phyloP scores from a whole-genome alignment of 1,140 invertebrate genomes.

The Aphelenchoides besseyi region DNA sequence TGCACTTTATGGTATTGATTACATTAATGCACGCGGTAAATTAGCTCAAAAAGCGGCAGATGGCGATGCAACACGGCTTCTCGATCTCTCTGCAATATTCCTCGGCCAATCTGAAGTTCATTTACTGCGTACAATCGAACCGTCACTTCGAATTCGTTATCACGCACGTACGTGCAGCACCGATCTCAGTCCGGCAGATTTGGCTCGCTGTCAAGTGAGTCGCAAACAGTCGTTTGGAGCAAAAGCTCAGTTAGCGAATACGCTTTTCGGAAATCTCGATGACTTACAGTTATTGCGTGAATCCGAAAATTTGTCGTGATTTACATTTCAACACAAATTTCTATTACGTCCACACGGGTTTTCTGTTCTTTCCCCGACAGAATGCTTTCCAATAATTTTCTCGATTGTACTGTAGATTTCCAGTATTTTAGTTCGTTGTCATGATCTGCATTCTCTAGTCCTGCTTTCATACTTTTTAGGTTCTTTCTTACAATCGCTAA shows the following conservation, averaged over 20 bases:
- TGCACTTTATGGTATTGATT: slow-evolving; percentile 51
- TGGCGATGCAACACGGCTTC: slow-evolving; percentile 20
- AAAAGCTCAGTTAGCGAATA: slow-evolving; percentile 53
- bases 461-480: no score
- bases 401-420: no score
- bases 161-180: slow-evolving; percentile 41
- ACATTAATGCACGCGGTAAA: slow-evolving; percentile 36
- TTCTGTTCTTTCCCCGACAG: no score
- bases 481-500: no score
- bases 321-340: not conserved
- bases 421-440: no score
- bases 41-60: slow-evolving; percentile 19
- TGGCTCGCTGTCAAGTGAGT: slow-evolving; percentile 44
- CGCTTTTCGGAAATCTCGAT: slow-evolving; percentile 43
- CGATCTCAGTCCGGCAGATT: slow-evolving; percentile 36
- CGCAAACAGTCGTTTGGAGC: slow-evolving; percentile 47
- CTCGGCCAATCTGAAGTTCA: slow-evolving; percentile 48
- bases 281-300: slow-evolving; percentile 15
- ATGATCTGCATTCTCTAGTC: no score
- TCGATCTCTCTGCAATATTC: slow-evolving; percentile 52
- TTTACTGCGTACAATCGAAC: slow-evolving; percentile 56
- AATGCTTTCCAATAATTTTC: no score
- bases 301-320: not conserved
- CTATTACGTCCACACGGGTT: not conserved
- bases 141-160: slow-evolving; percentile 55